These are phyloP conservation scores for Rhinoraja longicauda DNA, from an alignment of 2,797 vertebrate genomes.

Conservation along the genomic window DNA sequence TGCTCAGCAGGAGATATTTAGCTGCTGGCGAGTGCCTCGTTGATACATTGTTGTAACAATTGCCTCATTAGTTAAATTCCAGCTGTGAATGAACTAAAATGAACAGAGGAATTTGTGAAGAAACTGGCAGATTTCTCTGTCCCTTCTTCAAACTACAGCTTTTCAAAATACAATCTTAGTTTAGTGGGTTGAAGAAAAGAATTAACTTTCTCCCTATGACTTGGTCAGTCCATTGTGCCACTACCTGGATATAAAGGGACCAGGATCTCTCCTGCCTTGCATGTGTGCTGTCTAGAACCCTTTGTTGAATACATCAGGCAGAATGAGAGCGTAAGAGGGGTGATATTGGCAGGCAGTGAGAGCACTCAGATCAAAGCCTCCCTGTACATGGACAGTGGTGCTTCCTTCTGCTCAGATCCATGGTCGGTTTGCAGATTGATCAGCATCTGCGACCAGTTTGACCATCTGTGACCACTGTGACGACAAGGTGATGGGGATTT, in stretches of 20 bases:
- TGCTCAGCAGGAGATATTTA: neutral
- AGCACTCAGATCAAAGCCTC: too few species aligned
- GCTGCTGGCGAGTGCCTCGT: neutral
- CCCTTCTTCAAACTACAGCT: neutral
- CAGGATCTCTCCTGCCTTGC: neutral
- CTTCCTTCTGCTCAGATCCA: too few species aligned
- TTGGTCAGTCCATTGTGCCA: neutral
- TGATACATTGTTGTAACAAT: constrained; percentile 15
- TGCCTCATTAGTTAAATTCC: constrained; percentile 5
- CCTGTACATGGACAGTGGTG: too few species aligned
- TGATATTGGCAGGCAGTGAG: too few species aligned
- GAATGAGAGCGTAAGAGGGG: too few species aligned
- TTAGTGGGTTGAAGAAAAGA: neutral
- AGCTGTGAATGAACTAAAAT: neutral
- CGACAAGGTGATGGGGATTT: too few species aligned
- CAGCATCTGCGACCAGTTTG: too few species aligned
- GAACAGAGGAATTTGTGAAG: neutral
- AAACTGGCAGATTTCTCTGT: neutral
- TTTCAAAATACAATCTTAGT: neutral
- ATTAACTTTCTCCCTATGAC: neutral
- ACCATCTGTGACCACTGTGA: too few species aligned
- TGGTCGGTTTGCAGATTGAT: too few species aligned
- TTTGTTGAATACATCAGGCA: too few species aligned
- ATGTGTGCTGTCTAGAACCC: too few species aligned
- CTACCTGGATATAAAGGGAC: neutral